phyloP scores from a whole-genome alignment of 2,888 invertebrate genomes.

The Stegana nigrithorax region DNA sequence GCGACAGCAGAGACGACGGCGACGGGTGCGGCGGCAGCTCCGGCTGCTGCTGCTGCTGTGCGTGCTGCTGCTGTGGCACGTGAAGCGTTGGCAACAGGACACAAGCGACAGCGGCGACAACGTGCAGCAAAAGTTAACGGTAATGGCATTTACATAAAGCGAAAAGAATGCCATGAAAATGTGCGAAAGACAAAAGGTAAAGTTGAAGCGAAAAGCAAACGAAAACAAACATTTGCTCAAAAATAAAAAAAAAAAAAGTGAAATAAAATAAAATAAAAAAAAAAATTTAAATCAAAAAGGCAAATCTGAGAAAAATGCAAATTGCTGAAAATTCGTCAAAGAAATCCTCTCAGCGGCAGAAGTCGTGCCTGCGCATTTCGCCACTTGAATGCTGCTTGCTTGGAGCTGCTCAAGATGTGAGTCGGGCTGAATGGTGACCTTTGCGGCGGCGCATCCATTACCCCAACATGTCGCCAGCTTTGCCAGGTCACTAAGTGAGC shows the following conservation, averaged over 20 bases:
- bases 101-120: neutral
- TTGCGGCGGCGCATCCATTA: no score
- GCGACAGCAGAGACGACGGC: neutral
- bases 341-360: neutral
- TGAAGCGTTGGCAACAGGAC: neutral
- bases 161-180: conserved; percentile 53
- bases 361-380: no score
- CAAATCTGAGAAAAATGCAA: conserved; percentile 5
- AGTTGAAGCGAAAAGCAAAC: conserved; percentile 34
- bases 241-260: conserved; percentile 36
- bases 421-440: no score
- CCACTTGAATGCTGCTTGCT: no score
- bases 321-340: conserved; percentile 1
- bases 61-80: neutral
- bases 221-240: conserved; percentile 37
- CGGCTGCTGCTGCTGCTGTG: neutral
- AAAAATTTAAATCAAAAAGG: neutral
- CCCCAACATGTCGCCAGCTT: no score
- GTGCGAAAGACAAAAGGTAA: conserved; percentile 33
- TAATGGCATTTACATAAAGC: conserved; percentile 49
- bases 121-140: neutral
- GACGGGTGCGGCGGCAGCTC: no score
- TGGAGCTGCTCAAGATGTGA: no score
- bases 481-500: no score
- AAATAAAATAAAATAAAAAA: conserved; percentile 25